Evolutionary conservation across 2,797 vertebrate species (phyloP).

Genomic region (Aselliscus stoliczkanus): DNA sequence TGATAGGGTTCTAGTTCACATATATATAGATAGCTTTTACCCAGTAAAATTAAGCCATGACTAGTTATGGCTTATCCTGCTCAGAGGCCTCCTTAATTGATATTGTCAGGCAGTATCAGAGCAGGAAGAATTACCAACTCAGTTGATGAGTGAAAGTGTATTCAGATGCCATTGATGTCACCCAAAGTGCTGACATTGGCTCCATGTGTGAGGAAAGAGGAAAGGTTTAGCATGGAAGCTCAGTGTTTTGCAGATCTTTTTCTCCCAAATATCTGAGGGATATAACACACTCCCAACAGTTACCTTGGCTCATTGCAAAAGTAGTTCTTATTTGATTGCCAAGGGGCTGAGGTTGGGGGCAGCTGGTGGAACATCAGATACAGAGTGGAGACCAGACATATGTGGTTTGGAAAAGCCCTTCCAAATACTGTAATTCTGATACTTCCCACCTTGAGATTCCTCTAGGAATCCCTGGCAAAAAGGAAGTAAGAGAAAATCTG

Average conservation of each 20-base stretch:
- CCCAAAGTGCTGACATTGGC: background rate
- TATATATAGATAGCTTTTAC: background rate
- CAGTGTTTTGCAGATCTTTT: background rate
- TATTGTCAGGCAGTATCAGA: background rate
- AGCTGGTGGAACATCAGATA: background rate
- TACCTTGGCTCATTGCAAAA: background rate
- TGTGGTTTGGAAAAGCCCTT: background rate
- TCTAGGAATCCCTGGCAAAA: background rate
- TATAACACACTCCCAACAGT: background rate
- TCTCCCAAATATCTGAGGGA: background rate
- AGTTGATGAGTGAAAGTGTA: background rate
- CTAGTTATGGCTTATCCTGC: background rate
- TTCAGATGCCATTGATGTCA: background rate
- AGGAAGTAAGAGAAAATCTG: slow-evolving; percentile 10
- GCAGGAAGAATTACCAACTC: background rate
- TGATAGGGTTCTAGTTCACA: background rate
- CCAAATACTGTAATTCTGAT: background rate
- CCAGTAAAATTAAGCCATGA: background rate
- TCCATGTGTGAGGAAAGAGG: background rate
- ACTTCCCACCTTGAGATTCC: background rate
- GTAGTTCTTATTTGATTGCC: background rate
- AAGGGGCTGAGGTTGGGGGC: background rate
- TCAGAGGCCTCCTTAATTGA: background rate
- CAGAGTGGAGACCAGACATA: background rate
- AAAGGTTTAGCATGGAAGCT: background rate